Percentiles rank a stretch among this genome's conserved stretches.
phyloP scores from a whole-genome alignment of 1,140 invertebrate species.

The Drosophila gunungcola region DNA sequence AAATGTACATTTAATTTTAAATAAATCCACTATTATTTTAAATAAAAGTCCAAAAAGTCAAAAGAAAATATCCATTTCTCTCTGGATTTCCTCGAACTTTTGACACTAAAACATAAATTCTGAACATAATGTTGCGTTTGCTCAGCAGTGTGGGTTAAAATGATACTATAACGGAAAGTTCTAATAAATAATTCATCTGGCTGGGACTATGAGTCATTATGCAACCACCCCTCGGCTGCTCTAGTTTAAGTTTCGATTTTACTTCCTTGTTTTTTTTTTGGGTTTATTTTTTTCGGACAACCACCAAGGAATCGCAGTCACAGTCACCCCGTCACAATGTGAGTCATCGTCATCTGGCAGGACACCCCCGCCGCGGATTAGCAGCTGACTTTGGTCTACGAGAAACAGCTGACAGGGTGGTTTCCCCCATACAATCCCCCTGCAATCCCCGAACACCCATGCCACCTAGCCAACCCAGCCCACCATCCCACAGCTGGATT shows the following conservation, averaged over 20 bases:
- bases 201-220: slow-evolving; percentile 39
- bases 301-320: slow-evolving; percentile 21
- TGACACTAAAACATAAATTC: no score
- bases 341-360: slow-evolving; percentile 28
- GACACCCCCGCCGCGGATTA: slow-evolving; percentile 24
- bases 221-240: slow-evolving; percentile 24
- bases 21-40: no score
- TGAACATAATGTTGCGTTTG: no score
- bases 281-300: slow-evolving; percentile 11
- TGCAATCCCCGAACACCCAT: neutral
- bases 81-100: no score
- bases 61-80: no score
- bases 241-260: slow-evolving; percentile 54
- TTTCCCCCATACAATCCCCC: neutral
- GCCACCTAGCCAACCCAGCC: neutral
- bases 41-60: no score
- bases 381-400: slow-evolving; percentile 31
- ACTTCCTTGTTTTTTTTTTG: slow-evolving; percentile 11
- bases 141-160: neutral
- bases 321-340: slow-evolving; percentile 22
- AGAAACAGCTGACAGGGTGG: slow-evolving; percentile 29
- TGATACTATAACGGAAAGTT: slow-evolving; percentile 1
- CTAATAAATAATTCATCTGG: slow-evolving; percentile 44
- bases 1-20: neutral
- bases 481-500: neutral